Base-by-base conservation (phyloP, 2,797 vertebrate genomes). In the Spea hammondii region DNA sequence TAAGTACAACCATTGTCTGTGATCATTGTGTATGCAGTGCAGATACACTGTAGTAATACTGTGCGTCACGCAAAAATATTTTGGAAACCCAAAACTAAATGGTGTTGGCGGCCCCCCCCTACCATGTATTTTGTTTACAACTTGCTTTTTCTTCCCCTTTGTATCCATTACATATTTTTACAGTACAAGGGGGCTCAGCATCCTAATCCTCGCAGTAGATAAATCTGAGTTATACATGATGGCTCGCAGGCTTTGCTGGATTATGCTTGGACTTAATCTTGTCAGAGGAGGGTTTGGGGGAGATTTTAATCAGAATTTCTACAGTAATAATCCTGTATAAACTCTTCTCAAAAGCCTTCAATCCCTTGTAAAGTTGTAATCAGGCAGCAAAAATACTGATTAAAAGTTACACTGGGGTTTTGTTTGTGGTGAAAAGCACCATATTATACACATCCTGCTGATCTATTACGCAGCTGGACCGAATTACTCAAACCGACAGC, bases 251-350 rank as follows among this genome's bases (percentile, higher is more conserved):
- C 74, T 82, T 82, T 77, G 80, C 51, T 54, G 88, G 91, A 92
- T 91, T 91, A 89, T 86, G 85, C 83, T 79, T 74, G 48, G 79
- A 83, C 80, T 91, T 91, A 92, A 86, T 88, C 86, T 84, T 86
- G 87, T 84, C 77, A 83, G 84, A 14, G 80, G 77, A 86, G 88
- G 87, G 84, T 85, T 85, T 85, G 82, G 85, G 83, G 87, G 89
- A 53, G 0, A 83, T 74, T 90, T 93, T 92, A 92, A 93, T 93
- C 91, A 91, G 90, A 90, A 89, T 92, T 92, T 92, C 87, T 82
- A 85, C 86, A 90, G 89, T 77, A 89, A 85, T 93, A 92, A 92
- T 92, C 91, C 89, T 76, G 72, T 85, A 88, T 87, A 89, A 89
- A 88, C 88, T 89, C 89, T 90, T 86, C 71, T 76, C 80, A 85